A percentile compares a stretch with the other conserved stretches of the same genome.
phyloP scores from a whole-genome alignment of 1,140 invertebrate species.

The Heliconius congener region DNA sequence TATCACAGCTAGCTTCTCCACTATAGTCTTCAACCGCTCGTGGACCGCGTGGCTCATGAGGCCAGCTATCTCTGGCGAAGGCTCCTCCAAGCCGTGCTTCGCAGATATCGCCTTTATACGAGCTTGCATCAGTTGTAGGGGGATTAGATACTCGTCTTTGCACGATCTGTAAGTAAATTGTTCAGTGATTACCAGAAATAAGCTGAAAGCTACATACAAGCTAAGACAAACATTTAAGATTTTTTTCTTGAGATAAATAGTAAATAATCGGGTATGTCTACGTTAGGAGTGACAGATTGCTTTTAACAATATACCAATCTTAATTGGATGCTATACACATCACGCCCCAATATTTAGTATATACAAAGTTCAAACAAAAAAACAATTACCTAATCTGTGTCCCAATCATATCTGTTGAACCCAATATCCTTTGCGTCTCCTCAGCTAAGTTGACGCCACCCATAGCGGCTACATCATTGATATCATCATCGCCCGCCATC shows the following conservation, averaged over 20 bases:
- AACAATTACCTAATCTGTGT: conserved; percentile 88
- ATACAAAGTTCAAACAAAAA: background rate
- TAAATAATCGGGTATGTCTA: too few species aligned
- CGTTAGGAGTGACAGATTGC: too few species aligned
- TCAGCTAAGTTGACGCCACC: conserved; percentile 99
- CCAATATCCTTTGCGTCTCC: conserved; percentile 96
- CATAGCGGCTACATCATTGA: conserved; percentile 99
- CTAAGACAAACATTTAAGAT: too few species aligned
- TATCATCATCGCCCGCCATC: conserved; percentile 81
- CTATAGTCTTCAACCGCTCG: conserved; percentile 94
- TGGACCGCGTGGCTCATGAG: conserved; percentile 97
- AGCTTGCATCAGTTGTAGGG: conserved; percentile 88
- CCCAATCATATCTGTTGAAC: conserved; percentile 96
- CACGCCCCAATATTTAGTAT: background rate
- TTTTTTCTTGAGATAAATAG: too few species aligned
- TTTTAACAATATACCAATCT: too few species aligned
- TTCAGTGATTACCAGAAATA: background rate
- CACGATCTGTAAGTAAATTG: conserved; percentile 86
- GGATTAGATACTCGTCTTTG: conserved; percentile 96
- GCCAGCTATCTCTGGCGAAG: conserved; percentile 92
- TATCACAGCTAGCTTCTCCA: conserved; percentile 96
- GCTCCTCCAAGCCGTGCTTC: conserved; percentile 93
- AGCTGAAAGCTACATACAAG: too few species aligned
- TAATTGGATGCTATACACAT: too few species aligned
- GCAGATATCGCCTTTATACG: conserved; percentile 88